These are phyloP conservation scores for Notospermus geniculatus DNA, from an alignment of 1,140 invertebrate genomes.

Conservation along the genomic window DNA sequence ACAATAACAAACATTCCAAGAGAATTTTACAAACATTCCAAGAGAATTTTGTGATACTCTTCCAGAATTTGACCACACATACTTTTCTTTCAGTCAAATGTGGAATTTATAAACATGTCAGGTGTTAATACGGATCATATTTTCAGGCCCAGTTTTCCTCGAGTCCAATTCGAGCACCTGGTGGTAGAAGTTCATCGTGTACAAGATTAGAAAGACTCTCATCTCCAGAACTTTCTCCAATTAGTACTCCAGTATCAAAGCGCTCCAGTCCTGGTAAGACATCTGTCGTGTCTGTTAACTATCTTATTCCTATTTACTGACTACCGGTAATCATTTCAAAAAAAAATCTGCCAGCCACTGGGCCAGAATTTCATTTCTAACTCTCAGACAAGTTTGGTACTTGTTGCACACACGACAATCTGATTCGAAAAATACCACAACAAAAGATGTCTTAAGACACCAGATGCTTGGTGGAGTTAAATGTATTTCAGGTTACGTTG, in stretches of 20 bases:
- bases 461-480: too few species aligned
- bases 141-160: conserved; percentile 43
- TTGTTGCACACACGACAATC: too few species aligned
- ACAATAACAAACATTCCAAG: background rate
- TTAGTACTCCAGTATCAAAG: conserved; percentile 11
- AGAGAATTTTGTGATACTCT: background rate
- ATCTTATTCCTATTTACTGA: too few species aligned
- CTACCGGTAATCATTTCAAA: too few species aligned
- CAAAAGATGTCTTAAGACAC: too few species aligned
- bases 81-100: background rate
- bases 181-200: background rate
- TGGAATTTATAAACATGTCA: background rate
- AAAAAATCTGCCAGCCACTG: too few species aligned
- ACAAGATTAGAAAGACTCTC: background rate
- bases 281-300: too few species aligned
- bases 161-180: conserved; percentile 37
- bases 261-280: background rate
- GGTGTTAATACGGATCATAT: background rate
- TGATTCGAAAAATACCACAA: too few species aligned
- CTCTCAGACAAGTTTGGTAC: too few species aligned
- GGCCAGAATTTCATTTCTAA: too few species aligned
- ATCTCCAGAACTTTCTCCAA: conserved; percentile 16
- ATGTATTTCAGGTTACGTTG: too few species aligned
- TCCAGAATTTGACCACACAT: background rate
- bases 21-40: background rate